These are phyloP conservation scores for Pocillopora grandis DNA, from an alignment of 92 coral and sea anemone species.

Conservation along the genomic window DNA sequence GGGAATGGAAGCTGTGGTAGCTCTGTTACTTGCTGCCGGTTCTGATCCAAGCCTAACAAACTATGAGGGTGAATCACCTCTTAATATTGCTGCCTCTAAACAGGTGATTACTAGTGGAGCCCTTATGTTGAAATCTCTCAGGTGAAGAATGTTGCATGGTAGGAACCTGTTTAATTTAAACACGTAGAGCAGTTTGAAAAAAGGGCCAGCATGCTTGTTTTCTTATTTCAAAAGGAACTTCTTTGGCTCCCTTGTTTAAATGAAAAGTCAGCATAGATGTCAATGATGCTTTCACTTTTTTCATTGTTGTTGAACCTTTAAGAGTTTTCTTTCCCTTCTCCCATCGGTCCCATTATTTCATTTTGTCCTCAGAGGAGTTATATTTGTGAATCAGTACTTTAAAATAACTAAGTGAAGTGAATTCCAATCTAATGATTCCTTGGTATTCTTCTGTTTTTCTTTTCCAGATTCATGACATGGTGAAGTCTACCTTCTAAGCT, in stretches of 20 bases:
- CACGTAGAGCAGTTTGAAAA: too few species aligned
- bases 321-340: too few species aligned
- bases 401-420: neutral
- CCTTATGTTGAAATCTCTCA: constrained; percentile 27
- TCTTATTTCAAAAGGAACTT: too few species aligned
- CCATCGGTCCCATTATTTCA: too few species aligned
- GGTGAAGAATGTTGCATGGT: constrained; percentile 20
- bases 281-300: too few species aligned
- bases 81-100: constrained; percentile 57
- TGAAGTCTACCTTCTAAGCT: neutral
- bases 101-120: constrained; percentile 47
- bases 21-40: constrained; percentile 83
- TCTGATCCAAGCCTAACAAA: constrained; percentile 70
- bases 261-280: too few species aligned
- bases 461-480: constrained; percentile 23
- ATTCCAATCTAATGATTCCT: neutral
- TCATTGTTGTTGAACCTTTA: too few species aligned
- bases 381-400: neutral
- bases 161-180: neutral
- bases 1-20: constrained; percentile 71
- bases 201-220: too few species aligned
- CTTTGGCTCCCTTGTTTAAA: too few species aligned
- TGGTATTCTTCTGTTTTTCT: neutral
- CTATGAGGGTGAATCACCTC: constrained; percentile 74
- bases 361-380: too few species aligned